A percentile compares a stretch with the other conserved stretches of the same genome.
phyloP scores from a whole-genome alignment of 2,113 vertebrate genomes.

The Speoplatyrhinus poulsoni region DNA sequence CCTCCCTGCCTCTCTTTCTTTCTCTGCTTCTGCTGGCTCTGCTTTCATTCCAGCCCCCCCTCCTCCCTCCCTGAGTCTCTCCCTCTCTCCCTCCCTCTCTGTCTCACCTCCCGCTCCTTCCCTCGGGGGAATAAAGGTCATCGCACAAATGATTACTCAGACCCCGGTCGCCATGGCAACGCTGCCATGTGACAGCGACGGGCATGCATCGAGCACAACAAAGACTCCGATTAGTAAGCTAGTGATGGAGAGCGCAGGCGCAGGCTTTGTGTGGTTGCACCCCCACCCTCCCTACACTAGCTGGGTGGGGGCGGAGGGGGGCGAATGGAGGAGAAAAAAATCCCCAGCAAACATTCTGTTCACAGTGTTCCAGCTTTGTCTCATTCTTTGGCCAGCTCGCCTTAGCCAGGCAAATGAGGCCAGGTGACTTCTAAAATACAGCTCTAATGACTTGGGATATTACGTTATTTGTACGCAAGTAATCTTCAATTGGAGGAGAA shows the following conservation, averaged over 20 bases:
- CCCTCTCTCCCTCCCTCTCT: constrained; percentile 45
- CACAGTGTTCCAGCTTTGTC: constrained; percentile 70
- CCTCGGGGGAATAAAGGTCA: constrained; percentile 93
- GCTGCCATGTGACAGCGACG: constrained; percentile 86
- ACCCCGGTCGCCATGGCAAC: constrained; percentile 93
- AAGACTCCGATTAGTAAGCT: constrained; percentile 87
- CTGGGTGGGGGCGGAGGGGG: constrained; percentile 53
- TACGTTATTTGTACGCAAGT: neutral
- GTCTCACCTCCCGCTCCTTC: constrained; percentile 70
- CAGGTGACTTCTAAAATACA: constrained; percentile 39
- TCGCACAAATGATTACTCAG: constrained; percentile 98
- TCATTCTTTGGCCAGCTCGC: constrained; percentile 33
- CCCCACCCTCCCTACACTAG: constrained; percentile 28
- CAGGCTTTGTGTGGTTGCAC: constrained; percentile 77
- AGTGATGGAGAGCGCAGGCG: constrained; percentile 78
- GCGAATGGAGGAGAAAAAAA: constrained; percentile 45
- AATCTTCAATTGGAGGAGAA: neutral
- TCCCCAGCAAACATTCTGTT: constrained; percentile 60
- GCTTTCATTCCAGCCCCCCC: constrained; percentile 58
- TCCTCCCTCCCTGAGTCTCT: constrained; percentile 47
- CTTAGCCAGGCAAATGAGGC: constrained; percentile 56
- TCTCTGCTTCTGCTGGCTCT: constrained; percentile 56
- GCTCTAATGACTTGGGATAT: constrained; percentile 14
- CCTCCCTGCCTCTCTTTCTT: constrained; percentile 73
- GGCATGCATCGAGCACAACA: constrained; percentile 86